These are phyloP conservation scores for Pristionchus arcanus DNA, from an alignment of 2,888 invertebrate genomes.

Conservation along the genomic window DNA sequence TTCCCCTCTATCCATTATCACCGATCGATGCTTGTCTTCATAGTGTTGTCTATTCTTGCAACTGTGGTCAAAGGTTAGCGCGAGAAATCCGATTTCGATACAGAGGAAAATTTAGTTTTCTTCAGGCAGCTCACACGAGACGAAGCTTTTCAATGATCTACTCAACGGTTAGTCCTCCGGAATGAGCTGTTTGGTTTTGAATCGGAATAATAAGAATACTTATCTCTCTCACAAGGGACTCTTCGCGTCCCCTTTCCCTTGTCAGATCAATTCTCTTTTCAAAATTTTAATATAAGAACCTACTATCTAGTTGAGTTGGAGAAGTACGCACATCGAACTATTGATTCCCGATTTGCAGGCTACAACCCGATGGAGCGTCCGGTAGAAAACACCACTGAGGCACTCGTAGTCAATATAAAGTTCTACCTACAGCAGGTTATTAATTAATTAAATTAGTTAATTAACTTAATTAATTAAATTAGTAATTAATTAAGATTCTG, in stretches of 20 bases:
- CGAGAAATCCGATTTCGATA: background rate
- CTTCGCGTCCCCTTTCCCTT: too few relatives aligned
- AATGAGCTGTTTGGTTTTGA: too few relatives aligned
- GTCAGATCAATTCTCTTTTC: too few relatives aligned
- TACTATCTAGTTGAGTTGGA: too few relatives aligned
- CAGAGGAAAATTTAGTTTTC: background rate
- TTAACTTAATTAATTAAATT: background rate
- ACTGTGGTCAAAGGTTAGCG: background rate
- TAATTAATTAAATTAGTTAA: background rate
- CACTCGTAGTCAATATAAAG: constrained; percentile 80
- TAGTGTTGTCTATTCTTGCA: background rate
- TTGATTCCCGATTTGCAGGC: constrained; percentile 55
- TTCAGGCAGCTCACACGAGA: constrained; percentile 40
- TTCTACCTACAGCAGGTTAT: constrained; percentile 79
- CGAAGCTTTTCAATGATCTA: constrained; percentile 45
- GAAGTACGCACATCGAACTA: too few relatives aligned
- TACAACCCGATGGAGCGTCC: constrained; percentile 81
- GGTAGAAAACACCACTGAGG: constrained; percentile 79
- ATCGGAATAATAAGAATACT: too few relatives aligned
- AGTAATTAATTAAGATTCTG: constrained; percentile 76
- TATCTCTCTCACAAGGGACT: too few relatives aligned
- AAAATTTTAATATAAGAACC: too few relatives aligned
- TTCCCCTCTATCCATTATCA: background rate
- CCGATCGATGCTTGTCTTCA: background rate
- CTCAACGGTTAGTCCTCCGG: background rate